Base-by-base conservation (phyloP, 2,113 vertebrate genomes). In the Dromas ardeola region DNA sequence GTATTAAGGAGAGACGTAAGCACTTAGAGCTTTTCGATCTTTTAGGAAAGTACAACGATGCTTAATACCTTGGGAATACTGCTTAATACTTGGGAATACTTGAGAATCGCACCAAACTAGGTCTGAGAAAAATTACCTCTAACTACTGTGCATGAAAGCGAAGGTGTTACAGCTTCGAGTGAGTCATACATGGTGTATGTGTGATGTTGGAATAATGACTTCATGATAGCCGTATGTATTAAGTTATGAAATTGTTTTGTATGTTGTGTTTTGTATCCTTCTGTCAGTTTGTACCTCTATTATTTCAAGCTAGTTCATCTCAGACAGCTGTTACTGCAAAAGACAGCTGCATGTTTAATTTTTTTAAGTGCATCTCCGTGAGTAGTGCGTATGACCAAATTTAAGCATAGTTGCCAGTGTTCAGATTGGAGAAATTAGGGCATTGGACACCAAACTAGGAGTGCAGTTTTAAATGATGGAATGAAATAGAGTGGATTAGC, bases 111-210 rank as follows among this genome's bases (percentile, higher is more conserved):
- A 74, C 18, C 43, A 23, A 55, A 55, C 10, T 9, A 56, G 52
- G 56, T 34, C 52, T 79, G 88, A 56, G 65, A 53, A 91, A 63
- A 78, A 87, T 42, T 10, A 30, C 55, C 62, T 69, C 15, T 13
- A 7, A 16, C 15, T 58, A 30, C 38, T 12, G 7, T 11, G 40
- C 5, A 14, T 42, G 74, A 30, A 81, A 82, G 34, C 10, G 74
- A 56, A 87, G 61, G 45, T 81, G 69, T 20, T 73, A 50, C 20
- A 77, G 89, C 49, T 81, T 52, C 5, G 3, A 4, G 66, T 6
- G 47, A n/a, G 43, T 42, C 3, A 47, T 7, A n/a, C 49, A 2
- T 2, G 6, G 26, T 5, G 30, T 26, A 6, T 1, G 1, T 15
- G n/a, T 27, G 30, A 40, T 16, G 43, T 8, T 67, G 58, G 56